Evolutionary conservation across 2,113 vertebrate species (phyloP), one percentile per base, ranked within the genome.

Genomic region (Chiloscyllium plagiosum): DNA sequence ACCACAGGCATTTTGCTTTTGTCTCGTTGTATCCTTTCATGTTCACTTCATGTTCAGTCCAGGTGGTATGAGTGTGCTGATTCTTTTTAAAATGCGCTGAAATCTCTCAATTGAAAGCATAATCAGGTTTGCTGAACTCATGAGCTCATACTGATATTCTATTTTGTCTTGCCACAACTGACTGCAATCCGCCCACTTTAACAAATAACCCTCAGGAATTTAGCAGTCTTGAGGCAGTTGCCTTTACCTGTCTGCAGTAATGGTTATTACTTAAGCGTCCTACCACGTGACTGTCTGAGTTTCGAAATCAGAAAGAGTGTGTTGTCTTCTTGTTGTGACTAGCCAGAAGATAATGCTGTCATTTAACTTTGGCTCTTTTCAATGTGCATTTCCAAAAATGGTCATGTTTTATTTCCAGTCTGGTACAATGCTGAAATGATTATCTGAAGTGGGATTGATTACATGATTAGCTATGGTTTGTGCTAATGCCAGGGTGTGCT

Each of bases 261-360:
- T 61, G 61, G 93, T 17, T 69, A 42, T 42, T 42, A 5, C 26
- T 70, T 20, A 69, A 47, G n/a, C 1, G 10, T 13, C 26, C 42
- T 50, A 33, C 13, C 94, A 95, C n/a, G 20, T 93, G 89, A 66
- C 19, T 95, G 94, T 72, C 94, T 95, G 68, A 68, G 72, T 72
- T 72, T 95, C 4, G 12, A 29, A 95, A 29, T 69, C 47, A 72
- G 37, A 70, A 70, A 95, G 22, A 95, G 72, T 76, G 94, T 76
- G 94, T 42, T 95, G 42, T 12, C 33, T 68, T 65, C 94, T 17
- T 95, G 94, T 95, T 52, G 12, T 52, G 94, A 52, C 94, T 26
- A 76, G 69, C 69, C 94, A 52, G 69, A 33, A 10, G 61, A 22
- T 93, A 93, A 93, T 24, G 42, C 22, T 95, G 22, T 70, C 37